A percentile compares a stretch with the other conserved stretches of the same genome.
phyloP scores from a whole-genome alignment of 2,888 invertebrate genomes.

The Habrosyne pyritoides region DNA sequence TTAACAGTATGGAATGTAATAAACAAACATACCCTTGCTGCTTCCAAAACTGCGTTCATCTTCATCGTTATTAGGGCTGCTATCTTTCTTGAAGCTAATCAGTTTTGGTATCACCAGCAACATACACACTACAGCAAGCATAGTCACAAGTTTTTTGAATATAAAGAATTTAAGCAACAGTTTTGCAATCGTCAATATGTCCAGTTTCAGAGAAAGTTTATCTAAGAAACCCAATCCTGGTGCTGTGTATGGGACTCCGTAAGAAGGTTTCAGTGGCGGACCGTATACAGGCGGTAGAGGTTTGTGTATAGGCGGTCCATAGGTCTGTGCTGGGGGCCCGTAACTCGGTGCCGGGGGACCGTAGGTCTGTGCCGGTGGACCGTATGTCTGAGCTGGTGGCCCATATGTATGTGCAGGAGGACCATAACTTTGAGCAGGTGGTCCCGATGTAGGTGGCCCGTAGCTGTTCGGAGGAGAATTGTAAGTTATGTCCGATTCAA shows the following conservation, averaged over 20 bases:
- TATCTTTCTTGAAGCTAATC: slow-evolving; percentile 75
- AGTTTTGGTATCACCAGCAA: slow-evolving; percentile 90
- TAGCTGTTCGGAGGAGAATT: slow-evolving; percentile 64
- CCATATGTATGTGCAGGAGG: slow-evolving; percentile 70
- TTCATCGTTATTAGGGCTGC: slow-evolving; percentile 56
- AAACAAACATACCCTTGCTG: slow-evolving; percentile 54
- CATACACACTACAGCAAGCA: slow-evolving; percentile 89
- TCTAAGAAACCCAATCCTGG: slow-evolving; percentile 83
- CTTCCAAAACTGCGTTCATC: slow-evolving; percentile 60
- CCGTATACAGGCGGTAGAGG: slow-evolving; percentile 67
- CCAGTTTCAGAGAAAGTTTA: slow-evolving; percentile 87
- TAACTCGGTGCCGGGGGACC: slow-evolving; percentile 70
- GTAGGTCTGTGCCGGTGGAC: slow-evolving; percentile 62
- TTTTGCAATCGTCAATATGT: slow-evolving; percentile 89
- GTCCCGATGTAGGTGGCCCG: slow-evolving; percentile 51
- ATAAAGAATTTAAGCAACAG: slow-evolving; percentile 89
- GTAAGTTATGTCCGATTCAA: slow-evolving; percentile 37
- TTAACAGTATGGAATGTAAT: too few relatives aligned
- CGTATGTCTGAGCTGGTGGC: slow-evolving; percentile 66
- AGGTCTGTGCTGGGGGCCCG: slow-evolving; percentile 67
- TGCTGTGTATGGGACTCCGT: slow-evolving; percentile 83
- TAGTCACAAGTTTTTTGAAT: slow-evolving; percentile 92
- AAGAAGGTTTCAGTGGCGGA: slow-evolving; percentile 71
- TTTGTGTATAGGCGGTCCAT: slow-evolving; percentile 66
- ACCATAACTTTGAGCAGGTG: slow-evolving; percentile 58